Evolutionary conservation across 2,888 invertebrate species (phyloP).

Genomic region (Acanthosepion pharaonis): DNA sequence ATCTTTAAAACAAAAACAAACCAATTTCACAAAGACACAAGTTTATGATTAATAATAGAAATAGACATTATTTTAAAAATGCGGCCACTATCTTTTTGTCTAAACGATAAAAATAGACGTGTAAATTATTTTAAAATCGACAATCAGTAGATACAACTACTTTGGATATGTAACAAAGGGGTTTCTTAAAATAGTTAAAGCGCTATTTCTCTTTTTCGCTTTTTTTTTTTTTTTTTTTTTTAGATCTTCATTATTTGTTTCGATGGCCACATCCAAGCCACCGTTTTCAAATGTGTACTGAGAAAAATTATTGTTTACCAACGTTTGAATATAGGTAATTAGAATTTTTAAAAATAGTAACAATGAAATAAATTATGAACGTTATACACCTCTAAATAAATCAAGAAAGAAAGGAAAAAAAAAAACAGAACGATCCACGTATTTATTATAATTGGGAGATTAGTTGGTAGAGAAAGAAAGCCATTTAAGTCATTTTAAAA

Average conservation of each 20-base stretch:
- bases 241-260: background rate
- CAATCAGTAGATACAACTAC: background rate
- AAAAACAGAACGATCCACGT: background rate
- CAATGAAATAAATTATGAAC: background rate
- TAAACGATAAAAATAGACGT: constrained; percentile 17
- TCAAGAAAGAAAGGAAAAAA: background rate
- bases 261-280: background rate
- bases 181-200: constrained; percentile 20
- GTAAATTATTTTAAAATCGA: background rate
- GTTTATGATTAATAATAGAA: background rate
- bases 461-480: background rate
- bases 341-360: background rate
- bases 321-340: background rate
- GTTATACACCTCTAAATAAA: background rate
- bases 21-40: background rate
- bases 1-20: background rate
- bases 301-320: no score
- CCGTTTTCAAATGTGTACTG: no score
- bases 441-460: background rate
- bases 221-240: background rate
- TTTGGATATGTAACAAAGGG: constrained; percentile 4
- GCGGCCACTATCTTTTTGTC: background rate
- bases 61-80: background rate
- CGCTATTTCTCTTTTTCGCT: background rate
- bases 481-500: background rate